A percentile compares a stretch with the other conserved stretches of the same genome.
Conservation (phyloP, 2,113 vertebrate genomes). For the Corvus cornix region DNA sequence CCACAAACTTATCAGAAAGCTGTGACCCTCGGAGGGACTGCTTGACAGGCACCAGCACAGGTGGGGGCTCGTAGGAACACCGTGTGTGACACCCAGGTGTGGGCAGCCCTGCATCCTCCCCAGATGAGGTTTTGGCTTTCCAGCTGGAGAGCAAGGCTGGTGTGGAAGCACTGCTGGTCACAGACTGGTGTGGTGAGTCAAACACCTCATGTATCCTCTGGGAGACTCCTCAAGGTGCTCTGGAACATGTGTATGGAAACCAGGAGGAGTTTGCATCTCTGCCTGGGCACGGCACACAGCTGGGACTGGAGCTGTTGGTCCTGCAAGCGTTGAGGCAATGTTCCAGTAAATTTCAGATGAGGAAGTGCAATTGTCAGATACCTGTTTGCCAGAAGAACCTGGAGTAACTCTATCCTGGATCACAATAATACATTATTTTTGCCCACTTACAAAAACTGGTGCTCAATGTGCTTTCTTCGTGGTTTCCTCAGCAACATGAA, state of each 20-base stretch:
- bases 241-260: neutral
- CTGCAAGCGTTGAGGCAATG: neutral
- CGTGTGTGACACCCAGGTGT: neutral
- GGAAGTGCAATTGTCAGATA: neutral
- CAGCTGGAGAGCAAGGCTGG: neutral
- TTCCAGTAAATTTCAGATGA: neutral
- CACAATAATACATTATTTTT: neutral
- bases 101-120: accelerated
- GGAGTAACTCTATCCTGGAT: neutral
- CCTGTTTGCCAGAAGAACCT: neutral
- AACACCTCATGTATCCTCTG: neutral
- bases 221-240: neutral
- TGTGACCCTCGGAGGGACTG: neutral
- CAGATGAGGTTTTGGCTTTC: neutral
- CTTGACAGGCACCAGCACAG: neutral
- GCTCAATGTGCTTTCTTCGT: neutral
- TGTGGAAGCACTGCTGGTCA: neutral
- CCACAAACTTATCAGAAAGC: neutral
- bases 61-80: neutral
- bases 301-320: neutral
- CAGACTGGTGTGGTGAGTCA: neutral
- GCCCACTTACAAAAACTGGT: neutral
- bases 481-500: neutral
- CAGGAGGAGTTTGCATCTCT: neutral
- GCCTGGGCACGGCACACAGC: neutral